These are phyloP conservation scores for Aptenodytes forsteri DNA, from an alignment of 2,113 vertebrate genomes.

Conservation along the genomic window DNA sequence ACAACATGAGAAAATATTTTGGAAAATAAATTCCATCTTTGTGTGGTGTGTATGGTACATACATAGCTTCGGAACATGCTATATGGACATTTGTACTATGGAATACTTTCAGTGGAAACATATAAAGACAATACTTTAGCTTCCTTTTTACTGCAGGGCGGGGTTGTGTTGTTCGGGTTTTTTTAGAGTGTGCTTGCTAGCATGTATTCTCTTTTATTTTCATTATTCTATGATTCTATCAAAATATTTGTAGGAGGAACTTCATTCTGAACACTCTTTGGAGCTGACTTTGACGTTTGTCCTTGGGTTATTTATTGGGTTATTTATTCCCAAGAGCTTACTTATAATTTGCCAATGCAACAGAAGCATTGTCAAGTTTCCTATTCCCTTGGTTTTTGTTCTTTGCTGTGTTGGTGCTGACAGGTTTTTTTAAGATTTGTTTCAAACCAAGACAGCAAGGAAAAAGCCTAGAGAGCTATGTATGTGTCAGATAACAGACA, in stretches of 20 bases:
- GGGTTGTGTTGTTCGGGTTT: rapidly evolving
- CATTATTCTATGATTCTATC: background rate
- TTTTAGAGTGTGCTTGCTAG: background rate
- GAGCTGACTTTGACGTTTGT: background rate
- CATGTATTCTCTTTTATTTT: background rate
- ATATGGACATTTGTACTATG: background rate
- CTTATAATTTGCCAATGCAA: slow-evolving; percentile 4
- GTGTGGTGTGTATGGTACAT: background rate
- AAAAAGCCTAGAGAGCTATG: background rate
- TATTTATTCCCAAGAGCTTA: background rate
- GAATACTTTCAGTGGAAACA: background rate
- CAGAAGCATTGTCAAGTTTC: background rate
- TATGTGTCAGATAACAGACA: background rate
- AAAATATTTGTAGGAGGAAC: background rate
- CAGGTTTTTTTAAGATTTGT: background rate
- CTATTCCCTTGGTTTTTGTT: slow-evolving; percentile 3
- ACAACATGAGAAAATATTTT: background rate
- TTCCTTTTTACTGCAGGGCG: background rate
- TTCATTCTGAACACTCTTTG: background rate
- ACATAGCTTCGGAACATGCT: background rate
- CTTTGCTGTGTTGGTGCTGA: background rate
- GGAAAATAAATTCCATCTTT: background rate
- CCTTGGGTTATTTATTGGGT: background rate
- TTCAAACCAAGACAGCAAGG: background rate
- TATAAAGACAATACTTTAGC: background rate